Conservation (phyloP, 2,797 vertebrate genomes). For the Novumbra hubbsi region DNA sequence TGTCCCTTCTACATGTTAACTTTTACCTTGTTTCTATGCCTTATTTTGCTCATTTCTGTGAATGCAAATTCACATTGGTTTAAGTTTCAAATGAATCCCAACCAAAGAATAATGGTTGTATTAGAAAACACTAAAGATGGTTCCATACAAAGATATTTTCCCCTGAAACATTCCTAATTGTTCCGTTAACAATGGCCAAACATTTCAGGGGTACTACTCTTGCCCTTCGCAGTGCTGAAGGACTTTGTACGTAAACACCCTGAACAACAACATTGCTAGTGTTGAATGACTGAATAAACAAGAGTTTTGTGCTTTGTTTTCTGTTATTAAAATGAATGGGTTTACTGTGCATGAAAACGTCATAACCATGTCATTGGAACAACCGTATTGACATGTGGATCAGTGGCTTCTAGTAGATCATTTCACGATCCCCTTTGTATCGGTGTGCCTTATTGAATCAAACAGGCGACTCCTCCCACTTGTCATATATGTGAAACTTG, state of each 20-base stretch:
- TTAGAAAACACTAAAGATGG: conserved; percentile 3
- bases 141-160: background rate
- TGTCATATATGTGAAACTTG: conserved; percentile 28
- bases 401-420: conserved; percentile 38
- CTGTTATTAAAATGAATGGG: conserved; percentile 33
- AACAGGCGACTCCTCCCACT: conserved; percentile 25
- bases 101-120: conserved; percentile 13
- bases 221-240: background rate
- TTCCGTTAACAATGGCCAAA: conserved; percentile 1
- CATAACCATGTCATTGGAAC: conserved; percentile 37
- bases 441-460: conserved; percentile 46
- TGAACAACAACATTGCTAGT: conserved; percentile 13
- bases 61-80: background rate
- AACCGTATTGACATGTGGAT: conserved; percentile 23
- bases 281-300: conserved; percentile 13
- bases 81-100: conserved; percentile 1
- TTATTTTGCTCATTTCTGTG: conserved; percentile 2
- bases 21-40: conserved; percentile 1
- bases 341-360: conserved; percentile 33
- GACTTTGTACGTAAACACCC: background rate
- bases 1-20: background rate
- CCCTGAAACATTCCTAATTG: background rate
- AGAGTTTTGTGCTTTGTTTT: conserved; percentile 27
- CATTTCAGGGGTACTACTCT: background rate
- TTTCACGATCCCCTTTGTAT: conserved; percentile 26